Percentiles rank a stretch among this genome's conserved stretches.
Conservation (phyloP, 2,113 vertebrate genomes). For the Cottus gobio region DNA sequence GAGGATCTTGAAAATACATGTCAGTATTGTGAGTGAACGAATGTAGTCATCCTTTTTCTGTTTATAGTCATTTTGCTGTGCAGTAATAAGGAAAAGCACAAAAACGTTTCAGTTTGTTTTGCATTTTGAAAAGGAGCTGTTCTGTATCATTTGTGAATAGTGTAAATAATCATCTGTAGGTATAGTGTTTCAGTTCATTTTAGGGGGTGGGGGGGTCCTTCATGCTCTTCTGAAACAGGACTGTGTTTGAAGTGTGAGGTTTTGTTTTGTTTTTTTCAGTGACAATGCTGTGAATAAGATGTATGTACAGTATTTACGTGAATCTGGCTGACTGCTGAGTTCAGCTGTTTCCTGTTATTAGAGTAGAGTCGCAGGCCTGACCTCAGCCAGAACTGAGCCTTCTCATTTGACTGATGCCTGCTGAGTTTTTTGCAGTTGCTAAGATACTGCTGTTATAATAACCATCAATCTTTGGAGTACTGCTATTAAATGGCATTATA, state of each 20-base stretch:
- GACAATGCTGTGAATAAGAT: slow-evolving; percentile 77
- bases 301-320: slow-evolving; percentile 78
- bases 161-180: slow-evolving; percentile 79
- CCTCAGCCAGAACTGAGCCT: slow-evolving; percentile 71
- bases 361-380: slow-evolving; percentile 70
- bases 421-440: slow-evolving; percentile 72
- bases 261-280: slow-evolving; percentile 26
- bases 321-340: slow-evolving; percentile 68
- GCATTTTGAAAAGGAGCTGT: slow-evolving; percentile 65
- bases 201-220: not conserved
- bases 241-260: slow-evolving; percentile 57
- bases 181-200: slow-evolving; percentile 58
- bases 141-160: slow-evolving; percentile 75
- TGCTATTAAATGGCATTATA: slow-evolving; percentile 82
- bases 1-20: slow-evolving; percentile 59
- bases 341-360: slow-evolving; percentile 72
- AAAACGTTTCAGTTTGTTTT: slow-evolving; percentile 42
- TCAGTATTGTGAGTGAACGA: slow-evolving; percentile 59
- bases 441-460: slow-evolving; percentile 77
- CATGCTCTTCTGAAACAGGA: slow-evolving; percentile 50
- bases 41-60: slow-evolving; percentile 58
- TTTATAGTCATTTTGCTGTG: slow-evolving; percentile 63
- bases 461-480: slow-evolving; percentile 77
- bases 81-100: slow-evolving; percentile 77
- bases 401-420: slow-evolving; percentile 78